These are phyloP conservation scores for Pocillopora verrucosa DNA, from an alignment of 64 coral and sea anemone genomes.

Conservation along the genomic window DNA sequence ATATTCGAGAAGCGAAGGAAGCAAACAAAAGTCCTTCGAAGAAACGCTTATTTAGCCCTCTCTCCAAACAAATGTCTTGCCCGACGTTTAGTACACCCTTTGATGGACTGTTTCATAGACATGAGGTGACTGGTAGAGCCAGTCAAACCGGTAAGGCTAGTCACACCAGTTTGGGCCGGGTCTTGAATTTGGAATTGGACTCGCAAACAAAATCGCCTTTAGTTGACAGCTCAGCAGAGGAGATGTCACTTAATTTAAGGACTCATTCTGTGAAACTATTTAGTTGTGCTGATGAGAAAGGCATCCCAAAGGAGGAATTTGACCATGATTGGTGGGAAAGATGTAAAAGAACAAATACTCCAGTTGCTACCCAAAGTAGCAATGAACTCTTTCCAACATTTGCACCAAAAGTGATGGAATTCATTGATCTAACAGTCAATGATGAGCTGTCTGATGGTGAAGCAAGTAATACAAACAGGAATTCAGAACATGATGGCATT, in stretches of 20 bases:
- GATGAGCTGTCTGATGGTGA: neutral
- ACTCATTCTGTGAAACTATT: neutral
- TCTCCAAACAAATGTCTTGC: conserved; percentile 48
- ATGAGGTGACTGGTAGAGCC: neutral
- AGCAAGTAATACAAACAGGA: neutral
- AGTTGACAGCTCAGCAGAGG: neutral
- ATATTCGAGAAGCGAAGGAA: conserved; percentile 65
- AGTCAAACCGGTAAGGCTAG: conserved; percentile 9
- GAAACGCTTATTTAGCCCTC: conserved; percentile 31
- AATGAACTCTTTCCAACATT: neutral
- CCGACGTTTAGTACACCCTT: conserved; percentile 17
- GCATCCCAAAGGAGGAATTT: neutral
- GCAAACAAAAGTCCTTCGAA: conserved; percentile 53
- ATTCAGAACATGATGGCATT: neutral
- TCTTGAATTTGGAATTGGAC: neutral
- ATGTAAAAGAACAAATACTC: neutral
- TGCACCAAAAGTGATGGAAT: neutral
- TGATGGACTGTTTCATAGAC: conserved; percentile 10
- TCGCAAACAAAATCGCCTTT: neutral
- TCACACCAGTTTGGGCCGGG: neutral
- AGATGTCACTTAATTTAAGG: neutral
- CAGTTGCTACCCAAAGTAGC: neutral
- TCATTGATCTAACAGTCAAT: conserved; percentile 11
- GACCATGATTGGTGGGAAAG: neutral
- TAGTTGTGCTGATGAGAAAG: neutral